Evolutionary conservation across 2,888 invertebrate genomes (phyloP), one percentile per base, ranked within the genome.

Genomic region (Tiliacea citrago): DNA sequence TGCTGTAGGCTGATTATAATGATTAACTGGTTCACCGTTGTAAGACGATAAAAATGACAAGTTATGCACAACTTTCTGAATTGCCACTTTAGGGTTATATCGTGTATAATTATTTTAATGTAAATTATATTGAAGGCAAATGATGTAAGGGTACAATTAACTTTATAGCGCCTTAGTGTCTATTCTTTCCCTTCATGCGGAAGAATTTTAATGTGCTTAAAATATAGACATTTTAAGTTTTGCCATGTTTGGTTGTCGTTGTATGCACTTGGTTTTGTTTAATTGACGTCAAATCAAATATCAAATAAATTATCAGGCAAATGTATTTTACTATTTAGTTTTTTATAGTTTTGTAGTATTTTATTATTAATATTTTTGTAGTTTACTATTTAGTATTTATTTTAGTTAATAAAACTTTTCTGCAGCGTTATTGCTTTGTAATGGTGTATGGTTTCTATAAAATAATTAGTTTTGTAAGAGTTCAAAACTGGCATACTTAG

Each of bases 91-190:
- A 57, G 45, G 45, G 8, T 72, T 47, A 72, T 5, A 18, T 58
- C 16, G 10, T 49, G 18, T 57, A 13, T 24, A 51, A 70, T 57
- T 72, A 79, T 16, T 66, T 68, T 21, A 75, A 51, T 75, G 57
- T 75, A 49, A 47, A 58, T 49, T 65, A 55, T 68, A 67, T n/a
- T 16, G 9, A 65, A 62, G 18, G 76, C 81, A 82, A 83, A 82
- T 68, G 82, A 82, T 82, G 82, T 55, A 81, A 35, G 68, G 74
- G 82, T 82, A 82, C 82, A 82, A 82, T 82, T 84, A 82, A 81
- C 47, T 51, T 53, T 39, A 68, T 81, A 82, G 76, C 58, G 69
- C 60, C 21, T 60, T 71, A 62, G 39, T 57, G 9, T 79, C 53
- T n/a, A n/a, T n/a, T n/a, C n/a, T n/a, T 35, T 61, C 61, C 45